A percentile compares a stretch with the other conserved stretches of the same genome.
Conservation (phyloP, 2,113 vertebrate genomes). For the Otis tarda region DNA sequence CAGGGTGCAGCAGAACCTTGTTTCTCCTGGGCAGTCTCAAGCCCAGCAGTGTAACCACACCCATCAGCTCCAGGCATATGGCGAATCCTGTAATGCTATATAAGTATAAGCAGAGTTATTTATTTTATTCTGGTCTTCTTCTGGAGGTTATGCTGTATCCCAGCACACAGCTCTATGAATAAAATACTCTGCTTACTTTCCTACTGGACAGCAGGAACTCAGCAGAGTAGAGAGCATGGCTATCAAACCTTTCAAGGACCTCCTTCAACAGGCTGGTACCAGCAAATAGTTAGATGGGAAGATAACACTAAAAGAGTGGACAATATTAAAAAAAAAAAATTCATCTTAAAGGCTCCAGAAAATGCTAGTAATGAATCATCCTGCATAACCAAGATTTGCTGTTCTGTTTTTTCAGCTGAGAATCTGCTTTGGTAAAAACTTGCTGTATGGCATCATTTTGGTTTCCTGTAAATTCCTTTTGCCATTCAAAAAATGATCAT, state of each 20-base stretch:
- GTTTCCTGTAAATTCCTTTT: not conserved
- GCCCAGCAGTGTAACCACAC: not conserved
- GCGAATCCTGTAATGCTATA: not conserved
- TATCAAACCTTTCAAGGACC: rapidly evolving
- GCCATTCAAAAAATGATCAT: not conserved
- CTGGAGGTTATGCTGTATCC: not conserved
- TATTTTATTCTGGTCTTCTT: not conserved
- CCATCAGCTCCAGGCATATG: not conserved
- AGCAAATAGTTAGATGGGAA: not conserved
- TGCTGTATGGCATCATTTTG: not conserved
- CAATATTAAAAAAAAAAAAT: not conserved
- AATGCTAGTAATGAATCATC: not conserved
- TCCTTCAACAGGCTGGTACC: not conserved
- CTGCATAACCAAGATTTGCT: not conserved
- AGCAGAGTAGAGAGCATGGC: not conserved
- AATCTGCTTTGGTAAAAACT: not conserved
- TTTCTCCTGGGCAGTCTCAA: not conserved
- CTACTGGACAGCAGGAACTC: not conserved
- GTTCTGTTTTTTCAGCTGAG: not conserved
- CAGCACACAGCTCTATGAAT: not conserved
- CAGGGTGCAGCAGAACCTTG: not conserved
- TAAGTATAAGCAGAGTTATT: not conserved
- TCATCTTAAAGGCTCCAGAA: not conserved
- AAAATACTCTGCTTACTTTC: not conserved
- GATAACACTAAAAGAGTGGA: not conserved